Evolutionary conservation across 1,140 invertebrate genomes (phyloP).

Genomic region (Propsilocerus akamusi): DNA sequence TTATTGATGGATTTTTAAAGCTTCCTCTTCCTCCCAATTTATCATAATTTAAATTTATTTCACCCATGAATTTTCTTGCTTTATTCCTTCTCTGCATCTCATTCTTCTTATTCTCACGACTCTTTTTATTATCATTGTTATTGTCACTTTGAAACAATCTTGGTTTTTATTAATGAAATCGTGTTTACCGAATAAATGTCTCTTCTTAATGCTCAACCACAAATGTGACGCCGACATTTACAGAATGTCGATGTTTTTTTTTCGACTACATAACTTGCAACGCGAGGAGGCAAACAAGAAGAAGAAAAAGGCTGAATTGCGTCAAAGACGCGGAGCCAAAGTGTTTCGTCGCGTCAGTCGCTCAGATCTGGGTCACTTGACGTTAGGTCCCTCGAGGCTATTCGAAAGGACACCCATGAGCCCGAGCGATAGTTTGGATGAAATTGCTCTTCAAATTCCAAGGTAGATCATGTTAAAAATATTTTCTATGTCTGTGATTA

Average conservation of each 20-base stretch:
- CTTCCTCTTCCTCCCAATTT: too few relatives aligned
- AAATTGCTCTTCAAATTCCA: slow-evolving; percentile 79
- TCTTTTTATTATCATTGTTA: too few relatives aligned
- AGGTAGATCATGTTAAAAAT: slow-evolving; percentile 34
- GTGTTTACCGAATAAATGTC: too few relatives aligned
- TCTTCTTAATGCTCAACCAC: too few relatives aligned
- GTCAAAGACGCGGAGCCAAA: slow-evolving; percentile 23
- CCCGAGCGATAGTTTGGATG: slow-evolving; percentile 73
- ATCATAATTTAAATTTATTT: too few relatives aligned
- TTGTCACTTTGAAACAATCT: too few relatives aligned
- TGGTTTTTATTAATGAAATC: too few relatives aligned
- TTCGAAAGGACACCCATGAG: slow-evolving; percentile 65
- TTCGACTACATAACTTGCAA: slow-evolving; percentile 75
- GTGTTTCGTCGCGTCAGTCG: slow-evolving; percentile 26
- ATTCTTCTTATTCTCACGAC: too few relatives aligned
- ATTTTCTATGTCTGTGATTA: neutral
- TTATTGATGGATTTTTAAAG: too few relatives aligned
- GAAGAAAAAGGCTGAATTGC: slow-evolving; percentile 31
- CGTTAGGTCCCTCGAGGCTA: slow-evolving; percentile 52
- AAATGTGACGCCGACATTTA: too few relatives aligned
- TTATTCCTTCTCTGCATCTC: too few relatives aligned
- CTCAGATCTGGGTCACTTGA: slow-evolving; percentile 27
- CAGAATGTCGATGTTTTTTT: slow-evolving; percentile 88
- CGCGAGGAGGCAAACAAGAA: slow-evolving; percentile 53
- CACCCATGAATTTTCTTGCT: too few relatives aligned